Conservation (phyloP, 2,888 invertebrate genomes). For the Epicampocera succincta region DNA sequence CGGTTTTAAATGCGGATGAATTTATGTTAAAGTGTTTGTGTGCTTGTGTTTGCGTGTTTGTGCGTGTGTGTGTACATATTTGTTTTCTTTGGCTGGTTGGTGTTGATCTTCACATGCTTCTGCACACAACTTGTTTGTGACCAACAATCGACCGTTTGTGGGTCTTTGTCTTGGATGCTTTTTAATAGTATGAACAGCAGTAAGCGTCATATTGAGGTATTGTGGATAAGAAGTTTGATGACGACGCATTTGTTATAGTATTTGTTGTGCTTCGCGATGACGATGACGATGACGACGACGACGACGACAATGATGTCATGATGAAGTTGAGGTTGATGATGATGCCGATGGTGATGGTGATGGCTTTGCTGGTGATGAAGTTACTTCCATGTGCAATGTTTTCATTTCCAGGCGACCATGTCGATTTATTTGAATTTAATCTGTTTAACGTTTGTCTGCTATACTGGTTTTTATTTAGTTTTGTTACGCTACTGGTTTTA, state of each 20-base stretch:
- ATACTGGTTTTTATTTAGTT: slow-evolving; percentile 62
- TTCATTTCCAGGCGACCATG: slow-evolving; percentile 78
- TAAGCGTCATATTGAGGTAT: slow-evolving; percentile 41
- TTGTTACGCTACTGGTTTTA: slow-evolving; percentile 48
- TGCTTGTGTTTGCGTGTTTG: background rate
- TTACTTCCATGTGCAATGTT: slow-evolving; percentile 75
- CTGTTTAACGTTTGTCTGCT: slow-evolving; percentile 73
- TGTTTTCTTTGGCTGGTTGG: slow-evolving; percentile 62
- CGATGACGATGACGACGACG: slow-evolving; percentile 3
- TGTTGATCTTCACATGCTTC: slow-evolving; percentile 76
- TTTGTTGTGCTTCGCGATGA: slow-evolving; percentile 12
- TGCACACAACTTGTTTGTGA: slow-evolving; percentile 71
- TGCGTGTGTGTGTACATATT: background rate
- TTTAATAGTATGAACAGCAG: slow-evolving; percentile 17
- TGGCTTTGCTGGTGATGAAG: slow-evolving; percentile 56
- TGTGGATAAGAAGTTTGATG: slow-evolving; percentile 39
- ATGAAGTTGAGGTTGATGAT: slow-evolving; percentile 20
- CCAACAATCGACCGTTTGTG: slow-evolving; percentile 32
- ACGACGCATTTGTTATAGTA: slow-evolving; percentile 1
- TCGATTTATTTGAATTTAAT: slow-evolving; percentile 81
- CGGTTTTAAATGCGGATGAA: slow-evolving; percentile 2
- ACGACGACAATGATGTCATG: slow-evolving; percentile 28
- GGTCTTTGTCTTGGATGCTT: slow-evolving; percentile 45
- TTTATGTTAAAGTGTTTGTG: background rate
- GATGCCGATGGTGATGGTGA: slow-evolving; percentile 47